Percentiles rank a stretch among this genome's conserved stretches.
Conservation (phyloP, 2,888 invertebrate genomes). For the Napeogenes sylphis region DNA sequence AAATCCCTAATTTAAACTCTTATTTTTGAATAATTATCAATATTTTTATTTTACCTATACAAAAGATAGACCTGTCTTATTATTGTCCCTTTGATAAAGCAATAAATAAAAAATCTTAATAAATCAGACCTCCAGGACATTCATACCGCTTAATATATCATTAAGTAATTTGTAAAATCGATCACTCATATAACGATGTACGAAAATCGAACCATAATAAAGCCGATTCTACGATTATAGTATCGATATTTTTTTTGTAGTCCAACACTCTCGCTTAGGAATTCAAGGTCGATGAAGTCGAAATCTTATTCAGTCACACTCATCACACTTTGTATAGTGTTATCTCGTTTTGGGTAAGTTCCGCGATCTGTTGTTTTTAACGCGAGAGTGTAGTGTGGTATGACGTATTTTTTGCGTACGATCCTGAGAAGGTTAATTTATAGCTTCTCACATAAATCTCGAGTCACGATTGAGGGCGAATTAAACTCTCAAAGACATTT, state of each 20-base stretch:
- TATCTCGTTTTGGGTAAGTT: background rate
- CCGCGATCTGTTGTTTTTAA: background rate
- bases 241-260: background rate
- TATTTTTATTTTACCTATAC: too few relatives aligned
- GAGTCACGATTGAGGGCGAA: slow-evolving; percentile 7
- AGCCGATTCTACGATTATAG: slow-evolving; percentile 12
- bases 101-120: slow-evolving; percentile 15
- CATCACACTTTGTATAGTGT: background rate
- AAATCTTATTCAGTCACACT: slow-evolving; percentile 6
- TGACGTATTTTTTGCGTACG: slow-evolving; percentile 16
- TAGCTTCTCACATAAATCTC: slow-evolving; percentile 27
- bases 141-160: slow-evolving; percentile 20
- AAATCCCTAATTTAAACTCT: too few relatives aligned
- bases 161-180: slow-evolving; percentile 34
- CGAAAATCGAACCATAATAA: slow-evolving; percentile 15
- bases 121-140: slow-evolving; percentile 14
- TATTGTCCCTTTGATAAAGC: too few relatives aligned
- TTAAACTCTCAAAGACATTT: background rate
- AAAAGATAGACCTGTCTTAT: too few relatives aligned
- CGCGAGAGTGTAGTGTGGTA: background rate
- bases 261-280: background rate
- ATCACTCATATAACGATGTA: slow-evolving; percentile 28
- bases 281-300: slow-evolving; percentile 1
- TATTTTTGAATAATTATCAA: too few relatives aligned
- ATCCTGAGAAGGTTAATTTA: slow-evolving; percentile 19